phyloP scores from a whole-genome alignment of 2,113 vertebrate genomes.

The Podarcis muralis region DNA sequence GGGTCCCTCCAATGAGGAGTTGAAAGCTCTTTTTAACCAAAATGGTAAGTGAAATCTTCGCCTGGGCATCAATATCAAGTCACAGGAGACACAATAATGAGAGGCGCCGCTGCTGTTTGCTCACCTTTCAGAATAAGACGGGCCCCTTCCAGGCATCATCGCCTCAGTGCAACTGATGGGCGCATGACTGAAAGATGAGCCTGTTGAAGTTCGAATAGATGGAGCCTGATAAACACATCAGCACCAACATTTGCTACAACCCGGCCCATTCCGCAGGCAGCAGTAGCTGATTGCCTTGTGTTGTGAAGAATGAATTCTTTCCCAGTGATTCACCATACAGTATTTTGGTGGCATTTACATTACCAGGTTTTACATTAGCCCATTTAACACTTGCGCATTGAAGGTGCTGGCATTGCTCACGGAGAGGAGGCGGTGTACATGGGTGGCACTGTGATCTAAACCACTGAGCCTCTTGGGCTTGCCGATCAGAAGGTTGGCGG shows the following conservation, averaged over 20 bases:
- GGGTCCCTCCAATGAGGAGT: neutral
- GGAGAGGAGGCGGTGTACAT: no score
- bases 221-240: neutral
- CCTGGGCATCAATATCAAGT: slow-evolving; percentile 19
- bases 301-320: neutral
- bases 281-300: neutral
- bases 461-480: no score
- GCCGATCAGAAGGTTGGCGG: no score
- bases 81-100: slow-evolving; percentile 9
- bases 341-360: neutral
- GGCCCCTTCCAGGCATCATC: slow-evolving; percentile 15
- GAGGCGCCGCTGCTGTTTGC: slow-evolving; percentile 47
- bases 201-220: neutral
- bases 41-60: neutral
- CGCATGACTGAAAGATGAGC: neutral
- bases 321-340: neutral
- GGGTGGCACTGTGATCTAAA: no score
- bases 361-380: no score
- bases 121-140: slow-evolving; percentile 40
- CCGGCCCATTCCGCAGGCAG: neutral
- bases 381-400: neutral
- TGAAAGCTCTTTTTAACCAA: neutral
- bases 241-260: neutral
- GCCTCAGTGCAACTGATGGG: neutral
- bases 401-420: neutral